phyloP scores from a whole-genome alignment of 2,888 invertebrate genomes.

The Sabellastarte sp. region DNA sequence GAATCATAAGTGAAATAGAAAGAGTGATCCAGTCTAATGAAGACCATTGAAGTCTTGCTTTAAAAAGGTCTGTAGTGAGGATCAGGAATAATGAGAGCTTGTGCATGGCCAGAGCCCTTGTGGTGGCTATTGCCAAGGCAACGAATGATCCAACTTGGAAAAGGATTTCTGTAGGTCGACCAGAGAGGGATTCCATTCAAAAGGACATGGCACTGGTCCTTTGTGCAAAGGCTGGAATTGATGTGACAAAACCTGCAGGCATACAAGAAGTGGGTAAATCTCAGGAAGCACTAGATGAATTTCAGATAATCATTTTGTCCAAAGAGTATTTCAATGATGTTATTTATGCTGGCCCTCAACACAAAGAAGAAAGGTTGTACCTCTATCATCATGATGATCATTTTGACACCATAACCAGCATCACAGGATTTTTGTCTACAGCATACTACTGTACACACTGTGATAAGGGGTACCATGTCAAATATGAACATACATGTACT shows the following conservation, averaged over 20 bases:
- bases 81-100: not conserved
- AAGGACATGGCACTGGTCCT: not conserved
- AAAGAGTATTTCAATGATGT: not conserved
- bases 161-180: not conserved
- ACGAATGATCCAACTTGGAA: not conserved
- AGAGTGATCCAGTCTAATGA: not conserved
- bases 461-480: not conserved
- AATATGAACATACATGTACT: not conserved
- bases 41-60: too few relatives aligned
- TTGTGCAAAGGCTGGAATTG: too few relatives aligned
- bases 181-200: not conserved
- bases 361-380: not conserved
- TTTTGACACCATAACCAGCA: not conserved
- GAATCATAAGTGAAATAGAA: not conserved
- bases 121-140: not conserved
- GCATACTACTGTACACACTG: not conserved
- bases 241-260: too few relatives aligned
- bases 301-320: not conserved
- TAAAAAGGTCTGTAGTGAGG: not conserved
- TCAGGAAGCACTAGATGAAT: not conserved
- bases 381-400: not conserved
- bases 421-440: not conserved
- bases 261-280: not conserved
- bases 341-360: not conserved
- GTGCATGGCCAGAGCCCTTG: not conserved